Evolutionary conservation across 2,797 vertebrate genomes (phyloP), one percentile per base, ranked within the genome.

Genomic region (Allobates femoralis): DNA sequence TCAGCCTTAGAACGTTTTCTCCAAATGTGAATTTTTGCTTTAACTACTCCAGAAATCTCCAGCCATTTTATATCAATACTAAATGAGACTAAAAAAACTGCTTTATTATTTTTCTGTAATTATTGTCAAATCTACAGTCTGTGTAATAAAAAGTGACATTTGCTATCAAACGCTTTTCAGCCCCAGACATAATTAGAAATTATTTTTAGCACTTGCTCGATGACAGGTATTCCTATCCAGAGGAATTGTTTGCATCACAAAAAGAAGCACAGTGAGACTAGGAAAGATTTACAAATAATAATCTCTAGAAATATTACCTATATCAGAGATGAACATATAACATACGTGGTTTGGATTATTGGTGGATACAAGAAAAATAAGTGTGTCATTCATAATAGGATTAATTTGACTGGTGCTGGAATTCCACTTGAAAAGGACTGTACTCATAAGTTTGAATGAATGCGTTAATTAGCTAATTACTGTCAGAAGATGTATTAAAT

Each of bases 401-500:
- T 66, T 51, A 19, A 50, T 66, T 64, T n/a, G 55, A 41, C 7
- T 21, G 19, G 41, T 21, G 41, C 23, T 50, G 58, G n/a, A 30
- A 30, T 80, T 80, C 26, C 26, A 64, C 18, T 28, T 51, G 30
- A 50, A 37, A 46, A 62, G 7, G 26, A 37, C 19, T 66, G 26
- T 64, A 30, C 37, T 79, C 18, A 2, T 37, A 66, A 80, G 79
- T 80, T 66, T 80, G 37, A 80, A 21, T 18, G 10, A 80, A 80
- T 80, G 60, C 18, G 15, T 79, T 79, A 79, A 79, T 79, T 79
- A 79, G 78, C 14, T 64, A 79, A 79, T 79, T 79, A 64, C 78
- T 79, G 78, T 64, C 34, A 62, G 10, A 79, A 64, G 58, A 79
- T 62, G 51, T 26, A 79, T 60, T 79, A 41, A 64, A 46, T 79